Percentiles rank a stretch among this genome's conserved stretches.
phyloP scores from a whole-genome alignment of 2,888 invertebrate species.

The Amorpha juglandis region DNA sequence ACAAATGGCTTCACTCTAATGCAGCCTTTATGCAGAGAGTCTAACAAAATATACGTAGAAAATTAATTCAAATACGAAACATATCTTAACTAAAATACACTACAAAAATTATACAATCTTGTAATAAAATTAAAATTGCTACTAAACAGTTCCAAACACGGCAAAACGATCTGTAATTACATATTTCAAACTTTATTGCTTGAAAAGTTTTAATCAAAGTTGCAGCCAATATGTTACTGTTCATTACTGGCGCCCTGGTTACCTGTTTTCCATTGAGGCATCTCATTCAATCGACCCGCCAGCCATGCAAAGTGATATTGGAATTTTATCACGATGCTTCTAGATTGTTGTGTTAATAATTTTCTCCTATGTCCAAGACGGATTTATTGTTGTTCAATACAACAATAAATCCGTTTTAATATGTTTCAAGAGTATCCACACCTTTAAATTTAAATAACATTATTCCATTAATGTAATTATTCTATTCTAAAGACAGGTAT shows the following conservation, averaged over 20 bases:
- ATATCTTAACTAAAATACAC: too few species aligned
- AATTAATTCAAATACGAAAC: too few species aligned
- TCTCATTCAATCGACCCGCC: conserved; percentile 12
- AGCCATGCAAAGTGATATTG: not conserved
- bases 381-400: not conserved
- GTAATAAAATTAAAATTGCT: too few species aligned
- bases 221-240: conserved; percentile 13
- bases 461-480: too few species aligned
- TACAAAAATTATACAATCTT: too few species aligned
- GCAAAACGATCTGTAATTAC: conserved; percentile 49
- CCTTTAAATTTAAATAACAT: too few species aligned
- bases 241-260: conserved; percentile 21
- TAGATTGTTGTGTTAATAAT: not conserved
- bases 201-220: conserved; percentile 29
- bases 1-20: too few species aligned
- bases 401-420: too few species aligned
- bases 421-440: too few species aligned
- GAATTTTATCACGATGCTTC: not conserved
- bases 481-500: too few species aligned
- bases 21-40: too few species aligned
- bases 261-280: conserved; percentile 15
- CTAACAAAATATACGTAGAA: too few species aligned
- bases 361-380: not conserved
- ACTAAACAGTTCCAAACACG: not conserved
- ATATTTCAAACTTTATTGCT: conserved; percentile 50